Evolutionary conservation across 2,113 vertebrate species (phyloP), one percentile per base, ranked within the genome.

Genomic region (Tachysurus vachellii): DNA sequence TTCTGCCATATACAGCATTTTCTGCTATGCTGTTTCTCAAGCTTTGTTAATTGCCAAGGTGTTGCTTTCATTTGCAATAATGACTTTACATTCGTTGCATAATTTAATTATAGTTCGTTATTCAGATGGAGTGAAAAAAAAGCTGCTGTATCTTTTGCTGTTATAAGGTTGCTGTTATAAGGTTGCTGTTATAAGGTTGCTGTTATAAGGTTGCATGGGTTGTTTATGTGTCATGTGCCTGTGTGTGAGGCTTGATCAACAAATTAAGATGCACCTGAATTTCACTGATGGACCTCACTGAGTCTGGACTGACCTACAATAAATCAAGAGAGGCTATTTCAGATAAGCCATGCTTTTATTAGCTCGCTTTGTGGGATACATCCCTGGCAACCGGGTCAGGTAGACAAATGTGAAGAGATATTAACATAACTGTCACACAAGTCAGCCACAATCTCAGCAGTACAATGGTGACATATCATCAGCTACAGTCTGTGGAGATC

Each of bases 301-400:
- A 70, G 68, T 0, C 21, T 47, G 71, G 71, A 47, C 26, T 26
- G 73, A n/a, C 44, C 73, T 26, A 26, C 12, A 1, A 11, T 50
- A 31, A 80, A 31, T 31, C n/a, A 57, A 56, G n/a, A 7, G 10
- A 31, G 13, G 53, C 53, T 19, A 31, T 56, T 8, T 56, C 53
- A 56, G 19, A 56, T 80, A 56, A 56, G 76, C 13, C 28, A 31
- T 31, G 76, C 53, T 31, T 77, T 77, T 80, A 80, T 80, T 57
- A 54, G 47, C 23, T 77, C 5, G 6, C 13, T 80, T 80, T 1
- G 17, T 19, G 53, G 53, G n/a, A 79, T 79, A 31, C 8, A n/a
- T n/a, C 50, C 53, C n/a, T 54, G 26, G 53, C 2, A 80, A 31
- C 53, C 19, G n/a, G n/a, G n/a, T 56, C 28, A 31, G 14, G 16